Evolutionary conservation across 2,888 invertebrate species (phyloP), one percentile per base, ranked within the genome.

Genomic region (Ormia ochracea): DNA sequence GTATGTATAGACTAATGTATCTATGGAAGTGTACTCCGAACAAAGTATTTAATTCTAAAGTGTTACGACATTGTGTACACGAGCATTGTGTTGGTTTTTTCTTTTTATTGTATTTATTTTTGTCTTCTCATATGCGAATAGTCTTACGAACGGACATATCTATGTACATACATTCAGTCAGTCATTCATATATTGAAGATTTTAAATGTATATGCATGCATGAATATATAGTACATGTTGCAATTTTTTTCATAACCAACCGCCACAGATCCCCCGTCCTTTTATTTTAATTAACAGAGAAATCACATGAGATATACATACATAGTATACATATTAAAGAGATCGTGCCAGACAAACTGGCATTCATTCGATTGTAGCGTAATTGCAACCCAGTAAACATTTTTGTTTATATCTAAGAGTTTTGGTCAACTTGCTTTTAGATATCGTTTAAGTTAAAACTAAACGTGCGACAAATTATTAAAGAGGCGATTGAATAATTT

Each of bases 281-380:
- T 19, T 52, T 68, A 5, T 38, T 65, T 61, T 76, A 61, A 80
- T 63, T 74, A 75, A 73, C 72, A 66, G 41, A 48, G 52, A 65
- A 79, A 76, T 80, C 66, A 80, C 66, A 76, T 73, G 61, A 72
- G 63, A 65, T 79, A 65, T n/a, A n/a, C n/a, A n/a, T n/a, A n/a
- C n/a, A n/a, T n/a, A n/a, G n/a, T n/a, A n/a, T n/a, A n/a, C n/a
- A n/a, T 54, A 70, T 68, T 75, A 43, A 72, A 65, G 52, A 75
- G 75, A 72, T 61, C 79, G 54, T 74, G 82, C 81, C 81, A 83
- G 83, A 83, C 83, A 83, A 45, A 61, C 38, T 83, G 83, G 83
- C 83, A 81, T 68, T n/a, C n/a, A n/a, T n/a, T 76, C 69, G 78
- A 69, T 52, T 73, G 68, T 70, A 76, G 41, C 28, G 50, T 65